A percentile compares a stretch with the other conserved stretches of the same genome.
These are phyloP conservation scores for Collichthys lucidus DNA, from an alignment of 2,113 vertebrate genomes.

Conservation along the genomic window DNA sequence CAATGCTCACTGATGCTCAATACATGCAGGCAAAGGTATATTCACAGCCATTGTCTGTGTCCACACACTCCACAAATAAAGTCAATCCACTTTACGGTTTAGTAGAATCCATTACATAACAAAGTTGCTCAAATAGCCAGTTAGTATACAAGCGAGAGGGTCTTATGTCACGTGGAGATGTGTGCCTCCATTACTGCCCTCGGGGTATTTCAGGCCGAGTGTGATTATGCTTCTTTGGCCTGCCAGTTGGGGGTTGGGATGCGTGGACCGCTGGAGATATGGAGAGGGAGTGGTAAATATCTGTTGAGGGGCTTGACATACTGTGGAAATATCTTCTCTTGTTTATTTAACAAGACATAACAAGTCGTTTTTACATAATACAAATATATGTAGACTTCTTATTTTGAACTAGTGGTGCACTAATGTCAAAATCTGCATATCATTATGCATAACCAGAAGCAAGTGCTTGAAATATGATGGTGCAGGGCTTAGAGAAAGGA, in stretches of 20 bases:
- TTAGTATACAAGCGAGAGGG: slow-evolving; percentile 53
- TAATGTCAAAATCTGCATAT: slow-evolving; percentile 51
- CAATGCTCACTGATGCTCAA: slow-evolving; percentile 38
- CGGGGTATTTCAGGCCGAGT: slow-evolving; percentile 44
- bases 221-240: slow-evolving; percentile 52
- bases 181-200: slow-evolving; percentile 64
- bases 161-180: slow-evolving; percentile 61
- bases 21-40: slow-evolving; percentile 22
- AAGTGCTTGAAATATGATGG: background rate
- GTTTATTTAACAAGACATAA: slow-evolving; percentile 32
- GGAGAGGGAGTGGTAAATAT: slow-evolving; percentile 23
- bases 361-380: background rate
- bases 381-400: background rate
- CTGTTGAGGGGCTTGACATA: slow-evolving; percentile 28
- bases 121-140: slow-evolving; percentile 47
- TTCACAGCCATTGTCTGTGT: background rate
- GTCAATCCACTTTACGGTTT: slow-evolving; percentile 61
- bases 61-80: slow-evolving; percentile 40
- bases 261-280: slow-evolving; percentile 37
- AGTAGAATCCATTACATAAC: slow-evolving; percentile 72
- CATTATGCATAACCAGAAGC: background rate
- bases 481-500: background rate
- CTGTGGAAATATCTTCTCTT: slow-evolving; percentile 22
- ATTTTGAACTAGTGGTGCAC: slow-evolving; percentile 3
- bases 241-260: slow-evolving; percentile 58